Conservation (phyloP, 1,140 invertebrate genomes). For the Drosophila hydei region DNA sequence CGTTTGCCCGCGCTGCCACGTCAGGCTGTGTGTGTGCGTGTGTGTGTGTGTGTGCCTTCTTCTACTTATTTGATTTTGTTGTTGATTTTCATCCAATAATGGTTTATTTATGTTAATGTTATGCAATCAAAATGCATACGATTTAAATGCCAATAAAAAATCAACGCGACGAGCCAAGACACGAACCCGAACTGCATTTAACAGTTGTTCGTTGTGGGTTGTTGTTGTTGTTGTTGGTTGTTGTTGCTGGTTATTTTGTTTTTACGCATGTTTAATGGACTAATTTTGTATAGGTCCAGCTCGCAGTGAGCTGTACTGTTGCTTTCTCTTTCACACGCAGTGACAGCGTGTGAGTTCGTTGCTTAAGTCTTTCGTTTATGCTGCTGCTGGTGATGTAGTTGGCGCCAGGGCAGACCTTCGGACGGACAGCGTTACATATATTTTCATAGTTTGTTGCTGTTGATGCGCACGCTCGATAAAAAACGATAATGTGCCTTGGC, state of each 20-base stretch:
- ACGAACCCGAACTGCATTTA: slow-evolving; percentile 59
- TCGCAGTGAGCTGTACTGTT: slow-evolving; percentile 20
- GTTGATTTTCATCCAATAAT: slow-evolving; percentile 59
- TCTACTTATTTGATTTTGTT: slow-evolving; percentile 16
- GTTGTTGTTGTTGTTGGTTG: slow-evolving; percentile 54
- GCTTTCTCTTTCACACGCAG: slow-evolving; percentile 49
- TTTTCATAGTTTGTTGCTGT: slow-evolving; percentile 82
- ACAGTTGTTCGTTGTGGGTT: slow-evolving; percentile 65
- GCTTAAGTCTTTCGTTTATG: slow-evolving; percentile 71
- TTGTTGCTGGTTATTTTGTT: slow-evolving; percentile 61
- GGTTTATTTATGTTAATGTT: slow-evolving; percentile 83
- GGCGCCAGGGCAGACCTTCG: slow-evolving; percentile 67
- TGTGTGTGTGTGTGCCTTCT: not conserved
- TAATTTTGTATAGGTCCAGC: slow-evolving; percentile 66
- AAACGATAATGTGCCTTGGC: slow-evolving; percentile 50
- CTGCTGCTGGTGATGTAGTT: slow-evolving; percentile 45
- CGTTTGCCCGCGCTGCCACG: slow-evolving; percentile 13
- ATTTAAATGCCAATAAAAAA: slow-evolving; percentile 83
- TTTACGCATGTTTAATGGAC: slow-evolving; percentile 83
- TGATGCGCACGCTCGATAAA: slow-evolving; percentile 67
- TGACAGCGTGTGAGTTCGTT: slow-evolving; percentile 68
- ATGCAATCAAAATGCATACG: slow-evolving; percentile 83
- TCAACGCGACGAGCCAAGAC: slow-evolving; percentile 64
- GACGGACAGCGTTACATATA: slow-evolving; percentile 67
- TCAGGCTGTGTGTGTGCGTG: slow-evolving; percentile 6